These are phyloP conservation scores for Xyrauchen texanus DNA, from an alignment of 2,113 vertebrate species.

Conservation along the genomic window DNA sequence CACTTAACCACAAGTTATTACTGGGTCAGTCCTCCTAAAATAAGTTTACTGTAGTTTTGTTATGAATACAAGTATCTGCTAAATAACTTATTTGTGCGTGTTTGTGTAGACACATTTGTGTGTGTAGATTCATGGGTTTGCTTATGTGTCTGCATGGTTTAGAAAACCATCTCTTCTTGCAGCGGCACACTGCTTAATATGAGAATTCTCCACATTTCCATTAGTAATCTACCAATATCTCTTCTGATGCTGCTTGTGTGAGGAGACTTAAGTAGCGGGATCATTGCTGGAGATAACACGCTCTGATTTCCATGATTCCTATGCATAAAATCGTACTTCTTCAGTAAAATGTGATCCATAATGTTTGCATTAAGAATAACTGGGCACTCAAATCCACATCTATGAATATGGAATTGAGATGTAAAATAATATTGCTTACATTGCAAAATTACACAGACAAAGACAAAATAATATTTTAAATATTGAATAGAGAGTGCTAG, in stretches of 20 bases:
- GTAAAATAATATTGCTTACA: slow-evolving; percentile 51
- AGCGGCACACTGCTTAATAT: slow-evolving; percentile 6
- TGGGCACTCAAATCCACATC: slow-evolving; percentile 16
- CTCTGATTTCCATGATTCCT: slow-evolving; percentile 52
- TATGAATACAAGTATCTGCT: too few species aligned
- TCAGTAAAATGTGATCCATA: slow-evolving; percentile 38
- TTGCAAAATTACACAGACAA: slow-evolving; percentile 41
- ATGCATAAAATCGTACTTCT: slow-evolving; percentile 54
- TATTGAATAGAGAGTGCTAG: background rate
- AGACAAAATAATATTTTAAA: background rate
- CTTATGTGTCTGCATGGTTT: background rate
- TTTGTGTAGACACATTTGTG: slow-evolving; percentile 21
- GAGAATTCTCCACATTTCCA: slow-evolving; percentile 15
- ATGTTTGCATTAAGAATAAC: slow-evolving; percentile 52
- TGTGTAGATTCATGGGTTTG: background rate
- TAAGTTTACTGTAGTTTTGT: too few species aligned
- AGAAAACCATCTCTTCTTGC: slow-evolving; percentile 12
- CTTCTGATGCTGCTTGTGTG: slow-evolving; percentile 20
- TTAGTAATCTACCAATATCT: slow-evolving; percentile 48
- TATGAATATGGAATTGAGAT: slow-evolving; percentile 56
- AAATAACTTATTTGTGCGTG: background rate
- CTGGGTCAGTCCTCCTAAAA: too few species aligned
- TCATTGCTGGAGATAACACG: slow-evolving; percentile 50
- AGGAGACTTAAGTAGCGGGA: slow-evolving; percentile 34
- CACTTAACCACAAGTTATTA: too few species aligned